Percentiles rank a stretch among this genome's conserved stretches.
Evolutionary conservation across 2,113 vertebrate species (phyloP).

Genomic region (Microtus richardsoni): DNA sequence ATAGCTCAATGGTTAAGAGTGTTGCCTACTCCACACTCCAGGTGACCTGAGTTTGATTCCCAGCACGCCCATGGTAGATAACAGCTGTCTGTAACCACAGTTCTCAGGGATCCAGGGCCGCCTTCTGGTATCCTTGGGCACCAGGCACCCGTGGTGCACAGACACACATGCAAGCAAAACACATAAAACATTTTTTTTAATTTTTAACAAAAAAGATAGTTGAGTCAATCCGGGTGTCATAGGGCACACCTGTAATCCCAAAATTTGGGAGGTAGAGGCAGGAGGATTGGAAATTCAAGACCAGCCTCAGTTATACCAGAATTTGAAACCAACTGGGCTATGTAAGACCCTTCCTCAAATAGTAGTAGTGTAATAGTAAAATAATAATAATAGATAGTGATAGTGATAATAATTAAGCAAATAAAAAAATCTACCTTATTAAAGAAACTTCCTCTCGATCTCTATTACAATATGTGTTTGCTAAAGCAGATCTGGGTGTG

Average conservation of each 20-base stretch:
- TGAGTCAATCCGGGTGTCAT: neutral
- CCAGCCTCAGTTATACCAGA: neutral
- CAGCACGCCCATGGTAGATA: neutral
- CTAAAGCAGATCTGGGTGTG: neutral
- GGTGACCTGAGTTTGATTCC: neutral
- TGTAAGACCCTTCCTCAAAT: neutral
- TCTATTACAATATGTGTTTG: neutral
- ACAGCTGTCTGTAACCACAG: neutral
- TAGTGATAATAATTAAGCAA: neutral
- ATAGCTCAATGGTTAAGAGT: no score
- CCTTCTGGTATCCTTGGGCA: neutral
- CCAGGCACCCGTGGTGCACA: neutral
- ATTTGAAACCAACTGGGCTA: no score
- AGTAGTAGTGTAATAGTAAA: neutral
- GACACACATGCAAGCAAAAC: neutral
- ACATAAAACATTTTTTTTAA: neutral
- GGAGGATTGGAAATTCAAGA: neutral
- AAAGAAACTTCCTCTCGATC: neutral
- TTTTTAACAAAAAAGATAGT: neutral
- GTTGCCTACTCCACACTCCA: neutral
- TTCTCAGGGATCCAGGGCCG: neutral
- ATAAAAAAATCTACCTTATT: neutral
- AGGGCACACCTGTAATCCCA: neutral
- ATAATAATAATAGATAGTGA: neutral
- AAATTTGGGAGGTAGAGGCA: neutral